Evolutionary conservation across 2,888 invertebrate species (phyloP).

Genomic region (Sturmia bella): DNA sequence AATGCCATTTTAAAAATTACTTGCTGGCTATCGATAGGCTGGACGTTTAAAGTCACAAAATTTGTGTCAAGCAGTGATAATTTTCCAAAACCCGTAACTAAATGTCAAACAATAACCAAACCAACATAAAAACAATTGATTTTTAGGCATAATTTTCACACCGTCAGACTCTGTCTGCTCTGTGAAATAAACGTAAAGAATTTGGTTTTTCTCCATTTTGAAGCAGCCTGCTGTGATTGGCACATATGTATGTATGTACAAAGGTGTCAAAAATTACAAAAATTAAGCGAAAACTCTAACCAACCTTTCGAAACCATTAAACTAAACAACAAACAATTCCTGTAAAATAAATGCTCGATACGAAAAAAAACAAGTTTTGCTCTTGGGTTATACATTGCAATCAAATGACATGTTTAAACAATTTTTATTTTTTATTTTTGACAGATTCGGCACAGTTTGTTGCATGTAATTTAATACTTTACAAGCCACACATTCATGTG

Average conservation of each 20-base stretch:
- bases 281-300: slow-evolving; percentile 22
- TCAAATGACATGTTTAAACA: slow-evolving; percentile 63
- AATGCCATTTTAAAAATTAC: slow-evolving; percentile 32
- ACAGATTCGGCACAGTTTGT: slow-evolving; percentile 59
- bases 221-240: slow-evolving; percentile 55
- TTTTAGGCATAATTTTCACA: slow-evolving; percentile 25
- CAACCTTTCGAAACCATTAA: slow-evolving; percentile 45
- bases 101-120: slow-evolving; percentile 55
- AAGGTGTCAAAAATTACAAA: slow-evolving; percentile 59
- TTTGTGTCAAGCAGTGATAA: slow-evolving; percentile 48
- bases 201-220: slow-evolving; percentile 48
- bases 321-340: slow-evolving; percentile 20
- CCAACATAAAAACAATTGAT: slow-evolving; percentile 41
- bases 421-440: too few species aligned
- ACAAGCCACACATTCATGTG: slow-evolving; percentile 5
- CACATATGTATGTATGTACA: too few species aligned
- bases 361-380: slow-evolving; percentile 19
- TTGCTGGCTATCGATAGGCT: slow-evolving; percentile 31
- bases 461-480: slow-evolving; percentile 53
- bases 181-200: slow-evolving; percentile 45
- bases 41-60: slow-evolving; percentile 43
- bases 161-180: slow-evolving; percentile 20
- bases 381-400: slow-evolving; percentile 55
- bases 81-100: slow-evolving; percentile 53
- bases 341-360: slow-evolving; percentile 38